These are phyloP conservation scores for Sebastiscus tertius DNA, from an alignment of 2,797 vertebrate species.

Conservation along the genomic window DNA sequence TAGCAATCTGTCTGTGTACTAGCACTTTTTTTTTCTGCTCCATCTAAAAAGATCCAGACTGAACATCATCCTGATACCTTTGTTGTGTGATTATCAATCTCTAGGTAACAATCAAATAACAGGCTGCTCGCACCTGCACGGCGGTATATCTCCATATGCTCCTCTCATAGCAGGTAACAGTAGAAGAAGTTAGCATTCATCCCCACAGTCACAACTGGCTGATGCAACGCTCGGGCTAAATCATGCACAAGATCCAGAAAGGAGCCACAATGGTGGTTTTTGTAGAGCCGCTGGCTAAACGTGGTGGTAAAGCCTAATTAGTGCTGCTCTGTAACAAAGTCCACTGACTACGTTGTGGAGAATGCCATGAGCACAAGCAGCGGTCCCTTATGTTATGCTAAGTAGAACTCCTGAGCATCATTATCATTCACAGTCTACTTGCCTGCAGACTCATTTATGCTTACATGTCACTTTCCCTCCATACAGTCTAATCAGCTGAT, in stretches of 20 bases:
- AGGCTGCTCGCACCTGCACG: slow-evolving; percentile 68
- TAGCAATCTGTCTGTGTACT: slow-evolving; percentile 72
- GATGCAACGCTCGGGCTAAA: slow-evolving; percentile 69
- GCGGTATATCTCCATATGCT: slow-evolving; percentile 73
- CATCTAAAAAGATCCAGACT: slow-evolving; percentile 59
- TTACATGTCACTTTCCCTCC: slow-evolving; percentile 80
- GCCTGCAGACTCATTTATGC: slow-evolving; percentile 82
- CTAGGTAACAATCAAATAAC: slow-evolving; percentile 77
- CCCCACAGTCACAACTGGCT: slow-evolving; percentile 49
- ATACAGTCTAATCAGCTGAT: slow-evolving; percentile 79
- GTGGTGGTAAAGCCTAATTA: slow-evolving; percentile 79
- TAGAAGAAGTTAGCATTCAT: slow-evolving; percentile 55
- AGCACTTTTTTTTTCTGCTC: slow-evolving; percentile 30
- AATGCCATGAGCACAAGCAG: slow-evolving; percentile 74
- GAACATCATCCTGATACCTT: slow-evolving; percentile 61
- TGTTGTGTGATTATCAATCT: slow-evolving; percentile 79
- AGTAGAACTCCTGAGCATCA: slow-evolving; percentile 82
- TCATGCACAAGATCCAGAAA: slow-evolving; percentile 67
- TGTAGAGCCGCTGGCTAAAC: slow-evolving; percentile 74
- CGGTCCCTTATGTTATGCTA: slow-evolving; percentile 81
- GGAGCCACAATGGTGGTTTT: slow-evolving; percentile 74
- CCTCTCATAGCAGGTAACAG: slow-evolving; percentile 51
- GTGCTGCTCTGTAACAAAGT: slow-evolving; percentile 78
- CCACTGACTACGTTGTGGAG: slow-evolving; percentile 73
- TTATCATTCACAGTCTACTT: slow-evolving; percentile 78